These are phyloP conservation scores for Sinocyclocheilus anophthalmus DNA, from an alignment of 2,113 vertebrate species.

Conservation along the genomic window DNA sequence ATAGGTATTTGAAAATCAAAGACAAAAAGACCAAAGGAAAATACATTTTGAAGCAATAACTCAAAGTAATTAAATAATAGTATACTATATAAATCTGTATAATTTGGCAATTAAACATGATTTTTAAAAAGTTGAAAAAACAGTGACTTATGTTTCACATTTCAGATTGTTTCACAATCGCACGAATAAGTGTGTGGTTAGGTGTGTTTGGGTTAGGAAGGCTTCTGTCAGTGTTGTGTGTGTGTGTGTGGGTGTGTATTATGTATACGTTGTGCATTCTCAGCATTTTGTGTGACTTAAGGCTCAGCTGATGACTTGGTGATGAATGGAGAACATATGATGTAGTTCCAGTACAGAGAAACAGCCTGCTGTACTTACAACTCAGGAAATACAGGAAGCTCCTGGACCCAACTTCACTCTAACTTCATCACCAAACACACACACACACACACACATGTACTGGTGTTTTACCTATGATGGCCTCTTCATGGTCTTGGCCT, in stretches of 20 bases:
- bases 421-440: neutral
- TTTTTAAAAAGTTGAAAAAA: neutral
- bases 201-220: neutral
- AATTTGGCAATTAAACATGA: neutral
- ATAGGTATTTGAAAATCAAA: neutral
- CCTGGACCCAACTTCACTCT: conserved; percentile 2
- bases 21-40: neutral
- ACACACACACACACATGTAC: neutral
- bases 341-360: conserved; percentile 64
- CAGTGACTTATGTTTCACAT: neutral
- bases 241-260: neutral
- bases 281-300: conserved; percentile 48
- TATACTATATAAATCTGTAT: neutral
- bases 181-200: conserved; percentile 13
- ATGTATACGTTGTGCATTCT: neutral
- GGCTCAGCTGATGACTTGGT: conserved; percentile 69
- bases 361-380: conserved; percentile 63
- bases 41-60: neutral
- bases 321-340: conserved; percentile 70
- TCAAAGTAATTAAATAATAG: neutral
- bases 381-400: conserved; percentile 67
- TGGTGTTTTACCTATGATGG: neutral
- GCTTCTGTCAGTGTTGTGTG: neutral
- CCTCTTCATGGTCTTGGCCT: neutral
- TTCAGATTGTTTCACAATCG: neutral